Percentiles rank a stretch among this genome's conserved stretches.
Evolutionary conservation across 2,113 vertebrate genomes (phyloP).

Genomic region (Anolis sagrei): DNA sequence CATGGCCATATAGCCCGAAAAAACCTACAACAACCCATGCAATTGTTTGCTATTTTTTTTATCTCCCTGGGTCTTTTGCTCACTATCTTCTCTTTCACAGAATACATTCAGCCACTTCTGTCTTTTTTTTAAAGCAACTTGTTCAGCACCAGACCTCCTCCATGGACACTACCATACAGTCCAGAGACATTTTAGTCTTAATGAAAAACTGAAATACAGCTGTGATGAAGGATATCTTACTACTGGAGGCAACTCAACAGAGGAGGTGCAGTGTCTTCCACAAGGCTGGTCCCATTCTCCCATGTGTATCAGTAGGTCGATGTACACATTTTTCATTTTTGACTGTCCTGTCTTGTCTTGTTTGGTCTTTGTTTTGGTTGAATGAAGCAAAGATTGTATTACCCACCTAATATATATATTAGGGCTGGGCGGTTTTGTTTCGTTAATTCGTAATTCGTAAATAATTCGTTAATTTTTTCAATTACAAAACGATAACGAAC

Average conservation of each 20-base stretch:
- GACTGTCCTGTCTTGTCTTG: accelerated
- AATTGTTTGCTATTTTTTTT: neutral
- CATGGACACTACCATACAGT: constrained; percentile 70
- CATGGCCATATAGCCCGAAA: too few species aligned
- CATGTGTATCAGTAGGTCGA: constrained; percentile 72
- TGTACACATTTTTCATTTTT: neutral
- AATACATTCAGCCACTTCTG: neutral
- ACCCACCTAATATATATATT: too few species aligned
- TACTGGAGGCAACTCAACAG: constrained; percentile 39
- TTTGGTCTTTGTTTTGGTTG: neutral
- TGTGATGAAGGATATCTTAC: constrained; percentile 67
- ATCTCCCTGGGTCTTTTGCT: neutral
- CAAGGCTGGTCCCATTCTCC: constrained; percentile 71
- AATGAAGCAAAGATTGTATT: neutral
- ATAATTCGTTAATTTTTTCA: too few species aligned
- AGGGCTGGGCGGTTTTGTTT: too few species aligned
- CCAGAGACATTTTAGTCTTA: constrained; percentile 42
- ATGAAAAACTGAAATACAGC: constrained; percentile 53
- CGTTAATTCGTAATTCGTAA: too few species aligned
- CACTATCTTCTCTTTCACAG: neutral
- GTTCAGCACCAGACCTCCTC: constrained; percentile 60
- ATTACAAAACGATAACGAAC: too few species aligned
- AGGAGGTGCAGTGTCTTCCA: constrained; percentile 40
- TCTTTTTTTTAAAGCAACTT: constrained; percentile 61
- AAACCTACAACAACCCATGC: too few species aligned